Conservation (phyloP, 2,888 invertebrate genomes). For the Tyria jacobaeae region DNA sequence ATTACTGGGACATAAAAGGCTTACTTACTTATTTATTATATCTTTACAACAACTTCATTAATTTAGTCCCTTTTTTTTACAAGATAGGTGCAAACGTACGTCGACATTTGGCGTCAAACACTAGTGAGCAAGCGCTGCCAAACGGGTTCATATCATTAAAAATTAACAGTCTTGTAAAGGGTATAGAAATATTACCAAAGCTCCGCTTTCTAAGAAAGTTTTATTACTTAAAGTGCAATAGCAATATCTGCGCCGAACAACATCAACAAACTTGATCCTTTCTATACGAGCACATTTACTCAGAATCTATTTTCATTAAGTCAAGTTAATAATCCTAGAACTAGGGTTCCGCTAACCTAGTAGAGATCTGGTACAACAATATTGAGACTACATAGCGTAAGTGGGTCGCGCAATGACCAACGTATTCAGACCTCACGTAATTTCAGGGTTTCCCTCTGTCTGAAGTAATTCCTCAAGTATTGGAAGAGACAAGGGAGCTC, state of each 20-base stretch:
- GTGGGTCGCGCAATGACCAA: constrained; percentile 73
- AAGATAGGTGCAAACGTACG: not conserved
- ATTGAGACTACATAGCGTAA: constrained; percentile 74
- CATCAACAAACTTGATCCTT: constrained; percentile 23
- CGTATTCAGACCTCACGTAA: constrained; percentile 59
- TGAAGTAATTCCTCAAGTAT: constrained; percentile 46
- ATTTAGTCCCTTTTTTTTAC: not conserved
- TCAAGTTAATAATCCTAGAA: constrained; percentile 71
- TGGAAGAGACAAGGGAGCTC: constrained; percentile 60
- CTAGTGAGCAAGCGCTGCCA: constrained; percentile 17
- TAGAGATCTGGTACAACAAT: constrained; percentile 77
- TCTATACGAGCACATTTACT: constrained; percentile 23
- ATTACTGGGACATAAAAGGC: no score
- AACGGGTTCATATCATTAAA: constrained; percentile 12
- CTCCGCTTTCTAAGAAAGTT: not conserved
- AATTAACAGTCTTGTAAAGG: not conserved
- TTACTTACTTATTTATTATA: not conserved
- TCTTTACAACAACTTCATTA: not conserved
- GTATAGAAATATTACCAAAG: not conserved
- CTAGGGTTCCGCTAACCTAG: constrained; percentile 66
- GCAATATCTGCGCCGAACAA: constrained; percentile 11
- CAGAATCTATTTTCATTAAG: constrained; percentile 54
- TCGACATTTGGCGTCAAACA: constrained; percentile 31
- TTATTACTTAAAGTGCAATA: not conserved
- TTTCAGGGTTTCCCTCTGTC: constrained; percentile 58